A percentile compares a stretch with the other conserved stretches of the same genome.
Evolutionary conservation across 1,140 invertebrate genomes (phyloP).

Genomic region (Drosophila pallidifrons): DNA sequence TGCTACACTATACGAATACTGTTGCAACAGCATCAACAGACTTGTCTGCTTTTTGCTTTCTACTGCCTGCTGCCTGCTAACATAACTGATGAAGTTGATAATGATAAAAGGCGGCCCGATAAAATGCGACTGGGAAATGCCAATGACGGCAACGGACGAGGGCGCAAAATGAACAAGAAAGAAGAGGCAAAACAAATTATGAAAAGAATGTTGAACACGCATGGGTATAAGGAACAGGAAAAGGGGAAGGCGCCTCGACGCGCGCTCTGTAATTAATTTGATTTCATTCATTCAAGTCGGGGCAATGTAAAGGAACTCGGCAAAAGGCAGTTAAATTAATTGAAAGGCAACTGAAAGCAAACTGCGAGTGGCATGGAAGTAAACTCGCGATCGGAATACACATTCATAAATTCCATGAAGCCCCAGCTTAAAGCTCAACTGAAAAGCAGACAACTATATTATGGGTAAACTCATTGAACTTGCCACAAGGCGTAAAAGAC

Average conservation of each 20-base stretch:
- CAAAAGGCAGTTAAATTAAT: slow-evolving; percentile 59
- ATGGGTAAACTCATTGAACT: slow-evolving; percentile 38
- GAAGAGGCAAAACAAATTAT: slow-evolving; percentile 71
- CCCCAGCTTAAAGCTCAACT: slow-evolving; percentile 30
- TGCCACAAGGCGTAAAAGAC: slow-evolving; percentile 35
- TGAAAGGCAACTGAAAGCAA: slow-evolving; percentile 49
- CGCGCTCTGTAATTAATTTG: slow-evolving; percentile 74
- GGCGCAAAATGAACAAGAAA: slow-evolving; percentile 11
- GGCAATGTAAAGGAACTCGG: slow-evolving; percentile 54
- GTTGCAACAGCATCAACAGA: slow-evolving; percentile 17
- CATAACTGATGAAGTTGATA: slow-evolving; percentile 74
- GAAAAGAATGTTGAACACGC: slow-evolving; percentile 77
- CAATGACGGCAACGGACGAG: slow-evolving; percentile 53
- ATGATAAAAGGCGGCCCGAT: slow-evolving; percentile 52
- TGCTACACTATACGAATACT: slow-evolving; percentile 20
- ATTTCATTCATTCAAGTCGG: slow-evolving; percentile 74
- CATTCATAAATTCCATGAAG: slow-evolving; percentile 59
- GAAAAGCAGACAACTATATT: slow-evolving; percentile 5
- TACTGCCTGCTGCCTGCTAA: slow-evolving; percentile 7
- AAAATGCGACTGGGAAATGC: slow-evolving; percentile 60
- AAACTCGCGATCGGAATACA: slow-evolving; percentile 34
- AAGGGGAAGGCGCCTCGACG: slow-evolving; percentile 5
- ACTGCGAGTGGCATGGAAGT: slow-evolving; percentile 11
- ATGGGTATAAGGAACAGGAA: slow-evolving; percentile 66
- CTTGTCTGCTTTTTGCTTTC: neutral